A percentile compares a stretch with the other conserved stretches of the same genome.
These are phyloP conservation scores for Chloropsis cyanopogon DNA, from an alignment of 2,113 vertebrate genomes.

Conservation along the genomic window DNA sequence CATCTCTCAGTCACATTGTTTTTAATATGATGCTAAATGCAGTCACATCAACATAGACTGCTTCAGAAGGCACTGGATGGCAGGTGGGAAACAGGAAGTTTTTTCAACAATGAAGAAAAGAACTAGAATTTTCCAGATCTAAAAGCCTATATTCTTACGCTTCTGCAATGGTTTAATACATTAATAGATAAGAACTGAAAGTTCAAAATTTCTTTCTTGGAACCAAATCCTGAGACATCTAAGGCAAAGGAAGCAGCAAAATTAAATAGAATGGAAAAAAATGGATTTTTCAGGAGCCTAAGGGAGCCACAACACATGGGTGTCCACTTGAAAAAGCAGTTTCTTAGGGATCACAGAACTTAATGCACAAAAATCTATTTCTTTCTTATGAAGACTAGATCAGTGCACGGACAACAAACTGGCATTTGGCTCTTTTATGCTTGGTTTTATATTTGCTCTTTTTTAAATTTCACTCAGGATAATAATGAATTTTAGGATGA, in stretches of 20 bases:
- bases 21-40: background rate
- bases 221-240: background rate
- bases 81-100: background rate
- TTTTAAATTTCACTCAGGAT: background rate
- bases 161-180: background rate
- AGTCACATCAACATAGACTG: background rate
- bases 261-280: background rate
- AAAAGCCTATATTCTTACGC: background rate
- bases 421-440: background rate
- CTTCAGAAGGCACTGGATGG: background rate
- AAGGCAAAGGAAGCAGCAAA: background rate
- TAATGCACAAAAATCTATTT: background rate
- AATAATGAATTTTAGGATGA: background rate
- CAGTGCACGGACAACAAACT: background rate
- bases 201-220: background rate
- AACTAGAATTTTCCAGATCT: background rate
- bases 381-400: background rate
- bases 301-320: background rate
- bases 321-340: background rate
- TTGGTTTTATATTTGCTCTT: background rate
- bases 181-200: background rate
- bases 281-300: background rate
- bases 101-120: background rate
- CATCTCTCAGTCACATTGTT: background rate
- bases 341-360: background rate